These are phyloP conservation scores for Pinctada fucata DNA, from an alignment of 2,888 invertebrate genomes.

Conservation along the genomic window DNA sequence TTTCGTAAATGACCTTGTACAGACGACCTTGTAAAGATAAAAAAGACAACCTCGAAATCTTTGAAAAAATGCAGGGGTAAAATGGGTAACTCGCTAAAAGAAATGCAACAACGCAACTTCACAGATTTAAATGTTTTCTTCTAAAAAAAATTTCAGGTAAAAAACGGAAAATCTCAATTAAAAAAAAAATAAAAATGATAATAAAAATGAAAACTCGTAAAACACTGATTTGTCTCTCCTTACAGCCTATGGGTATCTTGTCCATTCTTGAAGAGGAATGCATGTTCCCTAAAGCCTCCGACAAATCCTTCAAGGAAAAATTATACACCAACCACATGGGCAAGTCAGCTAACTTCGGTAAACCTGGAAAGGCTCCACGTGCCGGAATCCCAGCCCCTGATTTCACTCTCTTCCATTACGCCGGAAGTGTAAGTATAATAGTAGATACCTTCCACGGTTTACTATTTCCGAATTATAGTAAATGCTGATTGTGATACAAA, in stretches of 20 bases:
- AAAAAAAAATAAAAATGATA: background rate
- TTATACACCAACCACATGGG: constrained; percentile 99
- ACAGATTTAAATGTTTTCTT: too few relatives aligned
- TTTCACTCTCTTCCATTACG: constrained; percentile 99
- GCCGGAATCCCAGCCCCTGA: constrained; percentile 97
- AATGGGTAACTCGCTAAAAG: too few relatives aligned
- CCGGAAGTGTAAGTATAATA: constrained; percentile 82
- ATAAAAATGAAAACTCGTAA: background rate
- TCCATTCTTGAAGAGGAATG: constrained; percentile 99
- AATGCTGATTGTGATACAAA: too few relatives aligned
- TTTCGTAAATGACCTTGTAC: too few relatives aligned
- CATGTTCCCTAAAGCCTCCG: constrained; percentile 99
- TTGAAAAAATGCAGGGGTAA: too few relatives aligned
- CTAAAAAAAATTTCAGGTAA: background rate
- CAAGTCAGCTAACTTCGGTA: constrained; percentile 81
- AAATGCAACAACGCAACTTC: too few relatives aligned
- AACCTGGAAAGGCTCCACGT: constrained; percentile 86
- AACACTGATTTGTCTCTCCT: background rate
- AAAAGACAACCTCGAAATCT: too few relatives aligned
- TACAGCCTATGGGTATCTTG: constrained; percentile 99
- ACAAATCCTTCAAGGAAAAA: constrained; percentile 98
- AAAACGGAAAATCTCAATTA: background rate
- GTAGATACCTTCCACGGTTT: background rate
- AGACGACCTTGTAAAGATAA: too few relatives aligned
- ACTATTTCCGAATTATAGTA: too few relatives aligned